phyloP scores from a whole-genome alignment of 2,113 vertebrate genomes.

The Procavia capensis region DNA sequence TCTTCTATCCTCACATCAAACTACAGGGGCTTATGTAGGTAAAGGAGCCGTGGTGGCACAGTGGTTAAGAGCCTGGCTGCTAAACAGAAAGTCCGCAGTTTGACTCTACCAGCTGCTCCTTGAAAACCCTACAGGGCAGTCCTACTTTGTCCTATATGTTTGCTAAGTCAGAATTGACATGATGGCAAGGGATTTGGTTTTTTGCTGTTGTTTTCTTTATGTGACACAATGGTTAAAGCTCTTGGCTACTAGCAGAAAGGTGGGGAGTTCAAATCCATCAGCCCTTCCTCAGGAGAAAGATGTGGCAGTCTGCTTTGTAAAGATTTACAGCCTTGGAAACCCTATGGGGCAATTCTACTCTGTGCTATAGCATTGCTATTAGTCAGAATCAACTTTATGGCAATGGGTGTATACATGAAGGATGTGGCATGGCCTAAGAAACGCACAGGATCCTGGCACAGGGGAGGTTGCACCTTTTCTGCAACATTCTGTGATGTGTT shows the following conservation, averaged over 20 bases:
- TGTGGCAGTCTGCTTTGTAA: background rate
- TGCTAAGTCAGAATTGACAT: no score
- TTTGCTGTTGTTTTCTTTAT: no score
- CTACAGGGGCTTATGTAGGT: no score
- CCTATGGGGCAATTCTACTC: background rate
- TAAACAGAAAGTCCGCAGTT: background rate
- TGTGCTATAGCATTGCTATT: background rate
- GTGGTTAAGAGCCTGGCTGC: background rate
- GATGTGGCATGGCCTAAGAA: background rate
- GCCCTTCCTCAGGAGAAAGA: background rate
- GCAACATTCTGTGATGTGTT: accelerated
- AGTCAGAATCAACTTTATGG: background rate
- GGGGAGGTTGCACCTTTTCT: background rate
- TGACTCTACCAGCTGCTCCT: background rate
- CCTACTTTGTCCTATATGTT: no score
- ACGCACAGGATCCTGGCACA: accelerated
- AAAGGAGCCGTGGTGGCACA: background rate
- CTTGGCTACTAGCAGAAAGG: background rate
- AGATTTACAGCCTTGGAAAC: background rate
- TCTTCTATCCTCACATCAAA: background rate
- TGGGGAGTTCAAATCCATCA: background rate
- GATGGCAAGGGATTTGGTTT: no score
- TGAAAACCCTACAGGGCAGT: no score
- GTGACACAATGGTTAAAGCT: background rate
- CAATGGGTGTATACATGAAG: background rate